Evolutionary conservation across 2,797 vertebrate species (phyloP).

Genomic region (Malacoctenus gilli): DNA sequence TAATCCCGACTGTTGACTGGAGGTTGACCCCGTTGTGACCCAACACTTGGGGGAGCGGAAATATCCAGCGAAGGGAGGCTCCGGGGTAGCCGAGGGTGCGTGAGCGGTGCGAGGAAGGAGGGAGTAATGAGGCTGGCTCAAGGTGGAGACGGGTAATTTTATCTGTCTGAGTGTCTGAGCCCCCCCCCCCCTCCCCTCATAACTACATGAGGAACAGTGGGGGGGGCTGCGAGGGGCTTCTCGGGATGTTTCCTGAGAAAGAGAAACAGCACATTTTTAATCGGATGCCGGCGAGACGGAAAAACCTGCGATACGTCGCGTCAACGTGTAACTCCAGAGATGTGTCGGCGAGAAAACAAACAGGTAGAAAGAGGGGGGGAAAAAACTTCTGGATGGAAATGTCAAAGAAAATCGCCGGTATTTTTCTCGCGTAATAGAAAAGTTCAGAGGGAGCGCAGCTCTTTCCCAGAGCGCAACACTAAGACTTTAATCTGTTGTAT

Average conservation of each 20-base stretch:
- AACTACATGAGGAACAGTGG: constrained; percentile 33
- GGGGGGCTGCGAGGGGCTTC: constrained; percentile 21
- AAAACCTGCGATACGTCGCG: background rate
- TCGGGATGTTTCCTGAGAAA: background rate
- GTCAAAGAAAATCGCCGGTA: constrained; percentile 20
- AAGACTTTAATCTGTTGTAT: constrained; percentile 54
- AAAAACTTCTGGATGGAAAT: constrained; percentile 25
- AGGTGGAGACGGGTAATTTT: constrained; percentile 58
- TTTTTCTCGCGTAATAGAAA: constrained; percentile 24
- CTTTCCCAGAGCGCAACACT: constrained; percentile 17
- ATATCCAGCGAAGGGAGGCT: constrained; percentile 51
- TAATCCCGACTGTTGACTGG: constrained; percentile 76
- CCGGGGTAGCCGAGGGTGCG: constrained; percentile 30
- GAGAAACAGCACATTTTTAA: constrained; percentile 7
- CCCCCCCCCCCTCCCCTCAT: constrained; percentile 30
- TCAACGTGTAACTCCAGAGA: constrained; percentile 8
- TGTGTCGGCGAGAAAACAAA: background rate
- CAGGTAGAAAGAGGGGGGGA: background rate
- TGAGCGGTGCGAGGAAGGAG: constrained; percentile 47
- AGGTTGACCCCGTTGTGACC: constrained; percentile 73
- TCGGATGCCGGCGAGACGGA: constrained; percentile 3
- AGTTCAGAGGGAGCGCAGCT: constrained; percentile 37
- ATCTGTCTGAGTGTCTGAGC: constrained; percentile 63
- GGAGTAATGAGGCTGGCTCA: constrained; percentile 60
- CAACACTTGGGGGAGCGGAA: constrained; percentile 71